These are phyloP conservation scores for Leuciscus idus DNA, from an alignment of 2,113 vertebrate genomes.

Conservation along the genomic window DNA sequence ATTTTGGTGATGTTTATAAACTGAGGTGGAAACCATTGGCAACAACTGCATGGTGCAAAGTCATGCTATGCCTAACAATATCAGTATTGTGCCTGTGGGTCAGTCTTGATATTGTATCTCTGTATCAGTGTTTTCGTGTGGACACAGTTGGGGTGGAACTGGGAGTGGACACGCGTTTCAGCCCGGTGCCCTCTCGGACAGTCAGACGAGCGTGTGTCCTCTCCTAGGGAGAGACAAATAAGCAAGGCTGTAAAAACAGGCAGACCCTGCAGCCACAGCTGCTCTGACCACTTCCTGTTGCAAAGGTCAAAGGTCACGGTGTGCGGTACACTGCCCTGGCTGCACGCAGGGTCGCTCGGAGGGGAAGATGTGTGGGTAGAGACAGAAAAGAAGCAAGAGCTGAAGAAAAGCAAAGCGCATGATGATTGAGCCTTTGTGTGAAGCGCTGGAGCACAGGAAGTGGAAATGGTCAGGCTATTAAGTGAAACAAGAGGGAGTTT, in stretches of 20 bases:
- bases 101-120: conserved; percentile 24
- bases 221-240: conserved; percentile 33
- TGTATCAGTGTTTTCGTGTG: conserved; percentile 29
- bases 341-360: conserved; percentile 4
- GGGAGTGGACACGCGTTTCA: background rate
- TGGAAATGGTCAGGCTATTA: background rate
- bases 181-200: background rate
- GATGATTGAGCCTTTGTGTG: background rate
- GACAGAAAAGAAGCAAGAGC: background rate
- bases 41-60: conserved; percentile 22
- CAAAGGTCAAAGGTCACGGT: conserved; percentile 37
- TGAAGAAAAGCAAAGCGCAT: background rate
- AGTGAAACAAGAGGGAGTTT: conserved; percentile 22
- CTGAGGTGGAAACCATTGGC: conserved; percentile 22
- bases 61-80: background rate
- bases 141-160: conserved; percentile 19
- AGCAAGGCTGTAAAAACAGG: conserved; percentile 34
- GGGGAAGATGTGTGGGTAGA: conserved; percentile 18
- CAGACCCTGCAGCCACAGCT: background rate
- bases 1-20: conserved; percentile 36
- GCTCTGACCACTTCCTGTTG: conserved; percentile 36
- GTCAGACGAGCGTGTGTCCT: conserved; percentile 28
- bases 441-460: background rate
- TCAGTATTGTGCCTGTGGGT: conserved; percentile 4
- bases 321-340: background rate